Evolutionary conservation across 1,140 invertebrate species (phyloP), one percentile per base, ranked within the genome.

Genomic region (Scaptodrosophila lebanonensis): DNA sequence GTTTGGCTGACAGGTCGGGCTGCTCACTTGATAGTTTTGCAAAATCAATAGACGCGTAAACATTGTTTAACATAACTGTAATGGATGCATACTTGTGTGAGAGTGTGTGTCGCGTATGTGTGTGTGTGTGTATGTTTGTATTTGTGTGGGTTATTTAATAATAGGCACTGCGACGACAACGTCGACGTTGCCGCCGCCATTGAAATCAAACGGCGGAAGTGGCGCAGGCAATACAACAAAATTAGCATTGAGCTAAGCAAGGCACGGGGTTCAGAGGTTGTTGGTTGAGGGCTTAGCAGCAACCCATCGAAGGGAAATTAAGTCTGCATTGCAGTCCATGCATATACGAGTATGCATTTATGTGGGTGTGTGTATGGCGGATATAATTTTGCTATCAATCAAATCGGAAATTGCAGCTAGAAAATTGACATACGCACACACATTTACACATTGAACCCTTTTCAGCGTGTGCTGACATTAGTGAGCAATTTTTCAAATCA

Each of bases 161-260:
- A 42, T 36, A 50, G 47, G 32, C 38, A 39, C 20, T 45, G 50
- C 22, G 22, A 3, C 8, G 22, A 3, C 8, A 25, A 33, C 27
- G 20, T 20, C 20, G 25, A 54, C 35, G 56, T 50, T 42, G 54
- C 39, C 45, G 50, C 49, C 62, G 73, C 69, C 75, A 77, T 77
- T 79, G 73, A 73, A 77, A 77, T 79, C 73, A 77, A 79, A 79
- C 68, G 65, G 65, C 73, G 73, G 73, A 79, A 79, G 68, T 79
- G 59, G 44, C 62, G 47, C 48, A 50, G 69, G 58, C 40, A 45
- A 57, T 32, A 52, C 48, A 32, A 30, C 15, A 11, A 40, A 45
- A 47, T 54, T 54, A 54, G 51, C 51, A 27, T n/a, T 8, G 22
- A 35, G 27, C 17, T 54, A 30, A 15, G 30, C 35, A 27, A 6